A percentile compares a stretch with the other conserved stretches of the same genome.
phyloP scores from a whole-genome alignment of 2,113 vertebrate species.

The Hymenochirus boettgeri region DNA sequence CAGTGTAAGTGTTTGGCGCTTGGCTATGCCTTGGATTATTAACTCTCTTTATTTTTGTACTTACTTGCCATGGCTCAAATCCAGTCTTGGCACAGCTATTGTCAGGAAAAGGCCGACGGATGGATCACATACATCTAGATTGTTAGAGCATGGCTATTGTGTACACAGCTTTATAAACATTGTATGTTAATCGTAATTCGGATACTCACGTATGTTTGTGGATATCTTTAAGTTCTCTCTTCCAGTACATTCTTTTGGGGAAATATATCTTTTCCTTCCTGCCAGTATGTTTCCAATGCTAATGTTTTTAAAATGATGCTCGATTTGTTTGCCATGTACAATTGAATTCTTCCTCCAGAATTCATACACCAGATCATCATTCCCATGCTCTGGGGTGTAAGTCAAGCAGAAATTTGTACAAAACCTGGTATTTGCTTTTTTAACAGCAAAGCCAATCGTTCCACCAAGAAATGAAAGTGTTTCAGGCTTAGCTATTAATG shows the following conservation, averaged over 20 bases:
- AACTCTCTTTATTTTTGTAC: too few relatives aligned
- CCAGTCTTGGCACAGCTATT: constrained; percentile 61
- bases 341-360: constrained; percentile 70
- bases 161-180: constrained; percentile 77
- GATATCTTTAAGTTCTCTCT: constrained; percentile 59
- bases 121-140: constrained; percentile 58
- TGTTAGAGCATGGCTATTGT: constrained; percentile 71
- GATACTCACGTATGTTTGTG: constrained; percentile 73
- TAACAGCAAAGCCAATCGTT: constrained; percentile 71
- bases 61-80: constrained; percentile 78
- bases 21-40: too few relatives aligned
- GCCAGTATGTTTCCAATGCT: constrained; percentile 45
- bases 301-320: constrained; percentile 68
- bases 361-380: constrained; percentile 65
- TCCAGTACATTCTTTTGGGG: constrained; percentile 63
- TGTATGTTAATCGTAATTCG: constrained; percentile 76
- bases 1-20: too few relatives aligned
- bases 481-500: constrained; percentile 65
- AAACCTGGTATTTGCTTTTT: constrained; percentile 63
- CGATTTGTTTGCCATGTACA: too few relatives aligned
- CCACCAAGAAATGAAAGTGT: constrained; percentile 67
- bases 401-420: constrained; percentile 62
- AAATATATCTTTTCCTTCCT: constrained; percentile 43
- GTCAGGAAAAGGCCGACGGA: constrained; percentile 59
- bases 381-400: constrained; percentile 58